Evolutionary conservation across 92 coral and sea anemone species (phyloP), one percentile per base, ranked within the genome.

Genomic region (Chrysogorgia sp.): DNA sequence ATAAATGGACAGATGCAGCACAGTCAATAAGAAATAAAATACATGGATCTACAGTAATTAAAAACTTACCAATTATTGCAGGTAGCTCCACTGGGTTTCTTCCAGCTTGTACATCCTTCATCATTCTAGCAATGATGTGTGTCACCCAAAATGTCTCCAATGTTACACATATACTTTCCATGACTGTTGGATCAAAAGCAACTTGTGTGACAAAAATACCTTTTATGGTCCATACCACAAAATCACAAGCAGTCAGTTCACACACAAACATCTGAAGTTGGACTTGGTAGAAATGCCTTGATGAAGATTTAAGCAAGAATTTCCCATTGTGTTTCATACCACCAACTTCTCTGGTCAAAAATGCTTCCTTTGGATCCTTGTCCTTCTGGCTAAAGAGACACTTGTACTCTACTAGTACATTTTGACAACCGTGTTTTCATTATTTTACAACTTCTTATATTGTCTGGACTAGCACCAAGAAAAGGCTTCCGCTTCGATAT

Each of bases 221-320:
- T 41, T 70, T 70, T 8, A 1, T 70, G 3, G 77, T 70, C 77
- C 77, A 70, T 61, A 70, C 60, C 23, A 70, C 61, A 49, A 70
- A 70, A 30, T 70, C 59, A 45, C 75, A 67, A 13, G 24, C 15
- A 45, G 12, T 13, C 13, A 67, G 45, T 22, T 35, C 56, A 45
- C 21, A 20, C 34, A 49, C 60, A 47, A 70, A 48, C 77, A 70
- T 45, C 40, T 70, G 77, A 5, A 43, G n/a, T 23, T 70, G 59
- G 35, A 70, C 77, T 49, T 70, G 77, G 24, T 43, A 70, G 57
- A 19, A 67, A 32, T 70, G 48, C 25, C 60, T 45, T 19, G 58
- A 12, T 6, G 3, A 17, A 2, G 59, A n/a, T 70, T 43, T 43
- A 10, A 70, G n/a, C 3, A 10, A 26, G 34, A 43, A 70, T 49